Evolutionary conservation across 2,888 invertebrate species (phyloP).

Genomic region (Caenorhabditis afra): DNA sequence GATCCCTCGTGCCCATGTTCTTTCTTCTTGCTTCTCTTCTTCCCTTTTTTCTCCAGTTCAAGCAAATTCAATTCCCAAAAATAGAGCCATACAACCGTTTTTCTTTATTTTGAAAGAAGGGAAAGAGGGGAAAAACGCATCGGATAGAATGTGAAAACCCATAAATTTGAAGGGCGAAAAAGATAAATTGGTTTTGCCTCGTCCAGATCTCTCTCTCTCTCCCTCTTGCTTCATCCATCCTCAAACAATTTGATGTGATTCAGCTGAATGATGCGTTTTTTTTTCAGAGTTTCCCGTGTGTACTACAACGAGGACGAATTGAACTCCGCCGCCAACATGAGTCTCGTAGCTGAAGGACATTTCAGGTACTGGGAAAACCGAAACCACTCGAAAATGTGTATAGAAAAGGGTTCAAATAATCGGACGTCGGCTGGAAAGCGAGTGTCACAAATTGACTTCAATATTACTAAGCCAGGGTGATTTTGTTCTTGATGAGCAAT

Average conservation of each 20-base stretch:
- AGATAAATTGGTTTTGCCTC: constrained; percentile 53
- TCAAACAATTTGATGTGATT: constrained; percentile 44
- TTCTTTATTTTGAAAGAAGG: constrained; percentile 2
- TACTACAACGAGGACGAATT: constrained; percentile 59
- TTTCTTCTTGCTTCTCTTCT: constrained; percentile 14
- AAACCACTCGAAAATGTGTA: background rate
- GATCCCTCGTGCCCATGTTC: constrained; percentile 19
- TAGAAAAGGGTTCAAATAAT: too few relatives aligned
- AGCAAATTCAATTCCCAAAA: constrained; percentile 31
- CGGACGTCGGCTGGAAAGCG: background rate
- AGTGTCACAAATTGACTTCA: too few relatives aligned
- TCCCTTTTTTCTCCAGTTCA: background rate
- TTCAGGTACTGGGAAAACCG: constrained; percentile 44
- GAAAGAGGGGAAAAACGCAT: constrained; percentile 19
- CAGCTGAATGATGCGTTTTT: constrained; percentile 31
- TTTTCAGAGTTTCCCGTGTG: constrained; percentile 59
- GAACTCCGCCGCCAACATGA: constrained; percentile 44
- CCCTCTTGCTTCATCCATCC: too few relatives aligned
- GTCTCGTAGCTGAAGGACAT: constrained; percentile 63
- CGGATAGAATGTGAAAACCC: constrained; percentile 45
- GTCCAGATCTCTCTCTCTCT: constrained; percentile 27
- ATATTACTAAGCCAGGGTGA: too few relatives aligned
- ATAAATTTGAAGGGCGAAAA: constrained; percentile 57
- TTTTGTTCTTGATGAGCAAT: too few relatives aligned
- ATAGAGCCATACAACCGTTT: constrained; percentile 4